These are phyloP conservation scores for Pachydiplax longipennis DNA, from an alignment of 2,888 invertebrate species.

Conservation along the genomic window DNA sequence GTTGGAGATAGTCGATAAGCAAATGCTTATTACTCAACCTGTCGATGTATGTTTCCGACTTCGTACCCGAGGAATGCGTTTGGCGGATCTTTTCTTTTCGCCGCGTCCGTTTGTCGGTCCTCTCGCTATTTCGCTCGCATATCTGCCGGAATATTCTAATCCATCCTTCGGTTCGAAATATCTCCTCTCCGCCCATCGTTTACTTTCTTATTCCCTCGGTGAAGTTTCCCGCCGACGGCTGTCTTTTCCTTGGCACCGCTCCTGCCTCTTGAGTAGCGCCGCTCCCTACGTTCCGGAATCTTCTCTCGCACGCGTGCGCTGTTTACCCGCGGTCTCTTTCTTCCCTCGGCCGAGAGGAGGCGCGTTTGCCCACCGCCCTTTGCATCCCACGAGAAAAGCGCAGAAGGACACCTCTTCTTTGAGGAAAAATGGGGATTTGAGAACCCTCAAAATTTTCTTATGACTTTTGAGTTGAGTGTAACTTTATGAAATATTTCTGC, in stretches of 20 bases:
- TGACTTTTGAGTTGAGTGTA: too few species aligned
- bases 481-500: too few species aligned
- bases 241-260: background rate
- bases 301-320: background rate
- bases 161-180: background rate
- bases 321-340: background rate
- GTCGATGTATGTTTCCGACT: background rate
- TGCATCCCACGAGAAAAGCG: too few species aligned
- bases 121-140: background rate
- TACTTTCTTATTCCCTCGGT: conserved; percentile 4
- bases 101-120: background rate
- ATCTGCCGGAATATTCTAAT: background rate
- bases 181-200: background rate
- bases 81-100: background rate
- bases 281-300: background rate
- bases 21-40: background rate
- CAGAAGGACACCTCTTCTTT: too few species aligned
- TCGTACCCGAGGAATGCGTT: background rate
- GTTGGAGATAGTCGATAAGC: background rate
- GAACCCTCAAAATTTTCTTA: too few species aligned
- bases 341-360: background rate
- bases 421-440: too few species aligned
- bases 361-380: too few species aligned
- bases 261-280: background rate
- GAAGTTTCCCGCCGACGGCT: background rate